Evolutionary conservation across 2,113 vertebrate species (phyloP).

Genomic region (Isichthys henryi): DNA sequence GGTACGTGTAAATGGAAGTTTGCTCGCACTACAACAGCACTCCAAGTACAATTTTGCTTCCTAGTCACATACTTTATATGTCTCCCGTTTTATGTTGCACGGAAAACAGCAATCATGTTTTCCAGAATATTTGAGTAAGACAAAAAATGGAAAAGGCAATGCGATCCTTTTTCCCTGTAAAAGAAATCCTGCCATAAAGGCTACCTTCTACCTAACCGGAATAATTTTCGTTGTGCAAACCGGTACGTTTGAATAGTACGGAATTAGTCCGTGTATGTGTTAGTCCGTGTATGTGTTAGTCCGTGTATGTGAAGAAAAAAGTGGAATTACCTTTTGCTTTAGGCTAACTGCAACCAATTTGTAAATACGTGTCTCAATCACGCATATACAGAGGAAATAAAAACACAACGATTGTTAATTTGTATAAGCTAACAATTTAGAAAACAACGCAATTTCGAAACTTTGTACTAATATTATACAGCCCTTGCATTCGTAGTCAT

Average conservation of each 20-base stretch:
- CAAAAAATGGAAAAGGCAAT: not conserved
- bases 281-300: not conserved
- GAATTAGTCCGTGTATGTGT: not conserved
- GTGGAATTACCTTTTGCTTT: not conserved
- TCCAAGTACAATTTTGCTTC: not conserved
- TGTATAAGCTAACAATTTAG: not conserved
- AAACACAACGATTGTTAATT: not conserved
- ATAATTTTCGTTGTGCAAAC: not conserved
- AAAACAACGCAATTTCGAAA: not conserved
- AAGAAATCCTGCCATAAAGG: not conserved
- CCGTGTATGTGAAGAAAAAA: not conserved
- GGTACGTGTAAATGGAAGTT: constrained; percentile 61
- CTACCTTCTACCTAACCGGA: not conserved
- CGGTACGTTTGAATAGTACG: not conserved
- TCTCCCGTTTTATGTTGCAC: not conserved
- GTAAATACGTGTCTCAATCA: constrained; percentile 1
- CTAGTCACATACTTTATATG: not conserved
- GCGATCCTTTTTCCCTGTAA: not conserved
- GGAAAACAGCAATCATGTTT: not conserved
- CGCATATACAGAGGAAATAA: not conserved
- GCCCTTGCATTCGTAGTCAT: not conserved
- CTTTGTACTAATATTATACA: not conserved
- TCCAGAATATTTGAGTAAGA: not conserved
- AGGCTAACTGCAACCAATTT: not conserved
- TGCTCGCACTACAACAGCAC: not conserved